Percentiles rank a stretch among this genome's conserved stretches.
These are phyloP conservation scores for Drosophila kepulauana DNA, from an alignment of 1,140 invertebrate species.

Conservation along the genomic window DNA sequence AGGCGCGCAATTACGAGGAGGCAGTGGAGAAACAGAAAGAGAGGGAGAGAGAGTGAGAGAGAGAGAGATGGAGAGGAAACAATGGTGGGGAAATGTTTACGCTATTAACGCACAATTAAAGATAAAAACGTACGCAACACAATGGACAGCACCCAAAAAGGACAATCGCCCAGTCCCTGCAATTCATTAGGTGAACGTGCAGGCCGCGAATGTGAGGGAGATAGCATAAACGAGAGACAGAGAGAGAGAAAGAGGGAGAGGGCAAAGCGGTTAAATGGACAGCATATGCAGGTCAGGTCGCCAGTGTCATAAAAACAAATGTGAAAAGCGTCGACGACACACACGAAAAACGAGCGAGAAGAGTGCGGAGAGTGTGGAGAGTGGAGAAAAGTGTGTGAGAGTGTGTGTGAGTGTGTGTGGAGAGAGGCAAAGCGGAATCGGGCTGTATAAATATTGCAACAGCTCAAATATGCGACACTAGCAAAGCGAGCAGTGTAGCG, in stretches of 20 bases:
- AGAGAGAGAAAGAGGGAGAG: not conserved
- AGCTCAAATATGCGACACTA: conserved; percentile 71
- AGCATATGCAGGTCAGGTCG: conserved; percentile 59
- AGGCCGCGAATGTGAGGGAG: not conserved
- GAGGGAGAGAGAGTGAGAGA: conserved; percentile 1
- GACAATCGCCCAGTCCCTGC: conserved; percentile 54
- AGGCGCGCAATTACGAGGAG: conserved; percentile 53
- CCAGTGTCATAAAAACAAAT: conserved; percentile 77
- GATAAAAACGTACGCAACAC: conserved; percentile 68
- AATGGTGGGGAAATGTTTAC: conserved; percentile 70
- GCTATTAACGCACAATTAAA: conserved; percentile 83
- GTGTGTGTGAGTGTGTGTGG: not conserved
- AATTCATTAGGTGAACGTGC: conserved; percentile 69
- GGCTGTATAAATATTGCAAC: conserved; percentile 71
- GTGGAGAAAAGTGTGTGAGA: not conserved
- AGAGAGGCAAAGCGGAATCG: conserved; percentile 5
- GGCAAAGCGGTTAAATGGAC: conserved; percentile 22
- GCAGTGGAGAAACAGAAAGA: conserved; percentile 23
- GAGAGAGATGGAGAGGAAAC: conserved; percentile 19
- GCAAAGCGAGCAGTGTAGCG: conserved; percentile 31
- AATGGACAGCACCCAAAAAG: conserved; percentile 34
- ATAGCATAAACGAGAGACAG: not conserved
- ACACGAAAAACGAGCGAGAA: conserved; percentile 19
- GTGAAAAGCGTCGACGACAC: conserved; percentile 49
- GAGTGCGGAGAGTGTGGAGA: not conserved